These are phyloP conservation scores for Nomada lathburiana DNA, from an alignment of 2,888 invertebrate species.

Conservation along the genomic window DNA sequence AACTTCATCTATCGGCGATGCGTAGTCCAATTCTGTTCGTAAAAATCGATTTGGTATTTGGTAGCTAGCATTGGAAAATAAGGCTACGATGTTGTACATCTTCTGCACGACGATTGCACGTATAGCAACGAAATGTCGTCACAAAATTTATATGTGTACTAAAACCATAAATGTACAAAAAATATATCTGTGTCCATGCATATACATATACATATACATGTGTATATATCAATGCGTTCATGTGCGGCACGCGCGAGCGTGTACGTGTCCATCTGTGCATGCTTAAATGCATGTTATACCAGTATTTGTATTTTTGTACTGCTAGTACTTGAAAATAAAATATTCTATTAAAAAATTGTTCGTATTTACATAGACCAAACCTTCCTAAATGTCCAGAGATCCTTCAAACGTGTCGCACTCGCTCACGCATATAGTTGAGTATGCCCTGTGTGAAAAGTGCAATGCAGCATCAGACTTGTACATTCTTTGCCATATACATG, in stretches of 20 bases:
- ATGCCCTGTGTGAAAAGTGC: not conserved
- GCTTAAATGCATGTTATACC: conserved; percentile 24
- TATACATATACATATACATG: too few species aligned
- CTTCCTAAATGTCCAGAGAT: not conserved
- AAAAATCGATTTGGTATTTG: conserved; percentile 20
- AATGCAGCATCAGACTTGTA: not conserved
- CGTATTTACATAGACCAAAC: not conserved
- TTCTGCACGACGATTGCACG: not conserved
- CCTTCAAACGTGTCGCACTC: not conserved
- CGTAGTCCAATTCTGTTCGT: conserved; percentile 50
- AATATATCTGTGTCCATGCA: not conserved
- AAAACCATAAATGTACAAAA: conserved; percentile 31
- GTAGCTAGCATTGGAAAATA: conserved; percentile 55
- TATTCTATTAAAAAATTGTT: conserved; percentile 36
- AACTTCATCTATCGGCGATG: too few species aligned
- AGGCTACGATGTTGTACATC: not conserved
- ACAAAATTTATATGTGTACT: conserved; percentile 11
- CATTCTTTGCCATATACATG: not conserved
- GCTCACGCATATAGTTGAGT: not conserved
- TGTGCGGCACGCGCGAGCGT: too few species aligned
- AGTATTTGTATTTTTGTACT: conserved; percentile 73
- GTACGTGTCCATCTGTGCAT: not conserved
- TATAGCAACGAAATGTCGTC: conserved; percentile 19
- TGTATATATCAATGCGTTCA: too few species aligned
- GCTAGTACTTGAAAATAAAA: conserved; percentile 64